Conservation (phyloP, 1,140 invertebrate genomes). For the Macrobrachium nipponense region DNA sequence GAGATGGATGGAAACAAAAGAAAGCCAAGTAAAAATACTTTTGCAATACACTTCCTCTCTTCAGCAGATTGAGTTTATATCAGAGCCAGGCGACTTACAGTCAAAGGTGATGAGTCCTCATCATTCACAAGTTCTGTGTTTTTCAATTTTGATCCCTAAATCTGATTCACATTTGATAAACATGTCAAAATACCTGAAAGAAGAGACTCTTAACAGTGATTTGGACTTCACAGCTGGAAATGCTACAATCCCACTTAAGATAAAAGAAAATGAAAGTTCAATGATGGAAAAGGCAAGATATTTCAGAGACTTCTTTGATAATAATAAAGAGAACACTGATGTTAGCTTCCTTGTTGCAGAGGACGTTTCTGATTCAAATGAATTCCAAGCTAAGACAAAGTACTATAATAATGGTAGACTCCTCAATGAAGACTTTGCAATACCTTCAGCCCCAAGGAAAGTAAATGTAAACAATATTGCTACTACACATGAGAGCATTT, state of each 20-base stretch:
- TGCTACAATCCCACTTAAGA: background rate
- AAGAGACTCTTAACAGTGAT: background rate
- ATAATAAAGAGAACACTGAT: background rate
- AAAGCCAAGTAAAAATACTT: slow-evolving; percentile 17
- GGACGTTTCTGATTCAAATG: slow-evolving; percentile 4
- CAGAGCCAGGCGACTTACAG: slow-evolving; percentile 24
- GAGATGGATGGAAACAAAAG: background rate
- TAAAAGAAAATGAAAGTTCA: background rate
- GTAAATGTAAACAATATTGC: background rate
- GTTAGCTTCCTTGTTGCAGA: background rate
- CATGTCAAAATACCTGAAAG: background rate
- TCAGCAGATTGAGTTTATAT: slow-evolving; percentile 1
- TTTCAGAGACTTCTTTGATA: background rate
- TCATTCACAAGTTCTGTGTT: background rate
- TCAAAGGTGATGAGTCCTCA: slow-evolving; percentile 19
- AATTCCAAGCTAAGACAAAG: background rate
- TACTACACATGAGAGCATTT: background rate
- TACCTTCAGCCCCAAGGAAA: background rate
- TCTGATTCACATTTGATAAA: background rate
- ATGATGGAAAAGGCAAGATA: background rate
- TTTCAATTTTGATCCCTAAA: slow-evolving; percentile 1
- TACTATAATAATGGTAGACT: slow-evolving; percentile 7
- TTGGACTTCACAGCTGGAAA: background rate
- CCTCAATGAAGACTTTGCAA: background rate
- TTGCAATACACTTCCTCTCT: background rate